Percentiles rank a stretch among this genome's conserved stretches.
Conservation (phyloP, 2,888 invertebrate genomes). For the Morpho helenor region DNA sequence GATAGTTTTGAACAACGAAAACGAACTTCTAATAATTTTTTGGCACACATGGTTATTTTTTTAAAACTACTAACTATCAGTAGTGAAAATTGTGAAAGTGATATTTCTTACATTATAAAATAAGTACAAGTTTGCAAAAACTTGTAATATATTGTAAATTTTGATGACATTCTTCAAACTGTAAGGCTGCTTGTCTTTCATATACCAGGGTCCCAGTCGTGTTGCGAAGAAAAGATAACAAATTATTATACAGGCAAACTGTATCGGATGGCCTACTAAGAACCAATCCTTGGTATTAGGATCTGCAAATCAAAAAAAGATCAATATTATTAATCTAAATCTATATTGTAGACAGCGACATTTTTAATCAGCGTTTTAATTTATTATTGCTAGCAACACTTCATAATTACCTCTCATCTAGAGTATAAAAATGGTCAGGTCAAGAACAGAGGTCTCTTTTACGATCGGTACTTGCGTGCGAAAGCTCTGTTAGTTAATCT, state of each 20-base stretch:
- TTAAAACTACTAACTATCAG: not conserved
- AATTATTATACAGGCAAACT: conserved; percentile 72
- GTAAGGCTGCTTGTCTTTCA: conserved; percentile 82
- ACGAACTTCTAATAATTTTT: too few relatives aligned
- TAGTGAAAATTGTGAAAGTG: not conserved
- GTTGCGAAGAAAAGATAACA: conserved; percentile 84
- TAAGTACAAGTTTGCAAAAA: conserved; percentile 40
- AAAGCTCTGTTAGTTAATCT: too few relatives aligned
- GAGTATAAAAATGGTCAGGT: too few relatives aligned
- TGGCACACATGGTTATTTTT: not conserved
- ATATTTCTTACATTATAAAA: conserved; percentile 35
- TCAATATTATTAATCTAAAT: too few relatives aligned
- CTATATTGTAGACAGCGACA: too few relatives aligned
- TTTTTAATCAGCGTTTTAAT: too few relatives aligned
- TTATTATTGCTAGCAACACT: too few relatives aligned
- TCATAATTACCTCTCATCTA: too few relatives aligned
- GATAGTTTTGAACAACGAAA: too few relatives aligned
- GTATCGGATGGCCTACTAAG: conserved; percentile 82
- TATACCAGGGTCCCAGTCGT: conserved; percentile 84
- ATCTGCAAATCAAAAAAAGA: conserved; percentile 65
- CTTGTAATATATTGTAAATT: conserved; percentile 84
- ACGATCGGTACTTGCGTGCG: too few relatives aligned
- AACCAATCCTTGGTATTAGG: conserved; percentile 82
- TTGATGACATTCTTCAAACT: conserved; percentile 82
- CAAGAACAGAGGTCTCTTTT: too few relatives aligned